Conservation (phyloP, 2,113 vertebrate species). For the Myrmecophaga tridactyla region DNA sequence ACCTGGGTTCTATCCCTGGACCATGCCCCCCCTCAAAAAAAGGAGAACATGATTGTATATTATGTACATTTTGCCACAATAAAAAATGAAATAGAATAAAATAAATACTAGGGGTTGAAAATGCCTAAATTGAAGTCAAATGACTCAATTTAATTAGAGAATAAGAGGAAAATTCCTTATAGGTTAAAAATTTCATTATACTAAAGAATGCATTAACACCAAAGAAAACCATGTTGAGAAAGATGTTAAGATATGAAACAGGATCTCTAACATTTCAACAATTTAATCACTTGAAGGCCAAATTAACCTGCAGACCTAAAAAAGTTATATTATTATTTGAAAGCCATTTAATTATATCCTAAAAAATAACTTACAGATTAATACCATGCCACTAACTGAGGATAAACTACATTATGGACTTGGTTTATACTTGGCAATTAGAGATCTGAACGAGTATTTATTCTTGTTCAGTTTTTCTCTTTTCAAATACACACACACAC, state of each 20-base stretch:
- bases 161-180: not conserved
- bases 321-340: constrained; percentile 6
- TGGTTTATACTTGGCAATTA: constrained; percentile 72
- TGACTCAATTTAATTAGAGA: constrained; percentile 39
- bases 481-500: constrained; percentile 39
- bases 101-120: not conserved
- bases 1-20: too few species aligned
- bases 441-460: constrained; percentile 54
- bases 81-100: too few species aligned
- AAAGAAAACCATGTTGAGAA: constrained; percentile 37
- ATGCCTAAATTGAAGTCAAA: constrained; percentile 29
- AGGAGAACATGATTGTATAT: too few species aligned
- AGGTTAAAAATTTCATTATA: constrained; percentile 18
- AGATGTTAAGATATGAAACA: constrained; percentile 10
- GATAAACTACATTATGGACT: constrained; percentile 72
- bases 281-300: constrained; percentile 34
- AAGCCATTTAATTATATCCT: not conserved
- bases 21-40: too few species aligned
- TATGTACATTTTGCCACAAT: too few species aligned
- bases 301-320: constrained; percentile 1
- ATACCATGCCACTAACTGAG: constrained; percentile 58
- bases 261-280: constrained; percentile 28
- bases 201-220: not conserved
- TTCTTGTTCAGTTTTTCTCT: constrained; percentile 66
- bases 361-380: not conserved